Evolutionary conservation across 2,113 vertebrate species (phyloP), one percentile per base, ranked within the genome.

Genomic region (Bubalus kerabau): DNA sequence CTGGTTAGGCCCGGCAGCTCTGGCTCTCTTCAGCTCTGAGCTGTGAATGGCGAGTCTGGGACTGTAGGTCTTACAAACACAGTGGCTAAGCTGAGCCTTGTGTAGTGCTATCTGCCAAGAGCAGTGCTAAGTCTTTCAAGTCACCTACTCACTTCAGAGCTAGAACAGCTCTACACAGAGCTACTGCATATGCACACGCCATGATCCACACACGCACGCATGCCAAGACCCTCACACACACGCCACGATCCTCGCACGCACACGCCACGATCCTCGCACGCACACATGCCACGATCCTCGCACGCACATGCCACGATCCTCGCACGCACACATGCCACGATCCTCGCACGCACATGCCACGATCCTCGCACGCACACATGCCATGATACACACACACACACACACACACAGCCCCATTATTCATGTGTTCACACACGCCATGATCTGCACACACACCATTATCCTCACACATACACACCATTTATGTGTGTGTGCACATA

Each of bases 181-280:
- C 56, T 16, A 21, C 9, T 11, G 46, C 46, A 6, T 0, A 19
- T 0, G 12, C 7, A 17, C 4, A 16, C 14, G 0, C 43, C 40
- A 16, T 3, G 10, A 76, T 3, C 71, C 36, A 15, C 60, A 0
- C 59, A 6, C 26, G 2, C 26, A 30, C 57, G 2, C 59, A 59
- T 0, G 10, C 56, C 57, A 28, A 4, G 10, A 28, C 2, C 11
- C 59, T 26, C 24, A 0, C 59, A 6, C 26, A 1, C 26, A 30
- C 24, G 10, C 56, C 57, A 28, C 10, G 4, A 12, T 26, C 57
- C 26, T 26, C 26, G 1, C 59, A 60, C 28, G 14, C 59, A 30
- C 54, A 56, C 0, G 56, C 8, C 21, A 57, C 10, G 10, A 28
- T 3, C 11, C 59, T 26, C 24, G 0, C 59, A 6, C 26, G 2